Conservation (phyloP, 1,140 invertebrate genomes). For the Drosophila ficusphila region DNA sequence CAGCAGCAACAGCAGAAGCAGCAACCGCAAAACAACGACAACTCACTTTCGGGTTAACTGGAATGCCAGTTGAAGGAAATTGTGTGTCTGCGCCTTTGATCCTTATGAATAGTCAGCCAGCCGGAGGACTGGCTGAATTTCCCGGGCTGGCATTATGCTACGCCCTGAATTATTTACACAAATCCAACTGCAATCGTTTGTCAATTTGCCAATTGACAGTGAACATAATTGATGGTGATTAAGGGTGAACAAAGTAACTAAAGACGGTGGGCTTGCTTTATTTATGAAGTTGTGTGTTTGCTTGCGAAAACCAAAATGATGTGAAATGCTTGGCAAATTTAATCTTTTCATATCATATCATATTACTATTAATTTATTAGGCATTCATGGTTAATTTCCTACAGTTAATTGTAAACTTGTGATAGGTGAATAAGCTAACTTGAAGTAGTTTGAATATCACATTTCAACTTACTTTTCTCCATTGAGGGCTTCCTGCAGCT, state of each 20-base stretch:
- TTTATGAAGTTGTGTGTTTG: conserved; percentile 1
- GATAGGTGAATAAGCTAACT: no score
- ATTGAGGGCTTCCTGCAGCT: conserved; percentile 66
- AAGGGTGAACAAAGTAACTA: conserved; percentile 11
- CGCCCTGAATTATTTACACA: conserved; percentile 47
- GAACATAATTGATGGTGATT: conserved; percentile 53
- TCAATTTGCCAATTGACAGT: conserved; percentile 65
- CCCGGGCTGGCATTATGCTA: conserved; percentile 17
- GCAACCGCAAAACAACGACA: conserved; percentile 59
- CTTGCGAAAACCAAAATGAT: not conserved
- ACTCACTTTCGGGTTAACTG: conserved; percentile 44
- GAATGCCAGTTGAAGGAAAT: conserved; percentile 1
- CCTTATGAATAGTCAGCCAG: conserved; percentile 37
- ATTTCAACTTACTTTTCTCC: conserved; percentile 46
- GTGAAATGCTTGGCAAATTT: conserved; percentile 8
- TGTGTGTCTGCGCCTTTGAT: conserved; percentile 12
- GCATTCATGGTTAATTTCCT: not conserved
- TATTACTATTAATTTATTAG: not conserved
- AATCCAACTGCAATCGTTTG: conserved; percentile 45
- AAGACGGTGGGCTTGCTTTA: conserved; percentile 6
- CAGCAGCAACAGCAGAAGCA: conserved; percentile 17
- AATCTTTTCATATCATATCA: not conserved
- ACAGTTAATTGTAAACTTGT: no score
- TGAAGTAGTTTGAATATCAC: not conserved
- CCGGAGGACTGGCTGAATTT: conserved; percentile 8